These are phyloP conservation scores for Apotomis turbidana DNA, from an alignment of 2,888 invertebrate genomes.

Conservation along the genomic window DNA sequence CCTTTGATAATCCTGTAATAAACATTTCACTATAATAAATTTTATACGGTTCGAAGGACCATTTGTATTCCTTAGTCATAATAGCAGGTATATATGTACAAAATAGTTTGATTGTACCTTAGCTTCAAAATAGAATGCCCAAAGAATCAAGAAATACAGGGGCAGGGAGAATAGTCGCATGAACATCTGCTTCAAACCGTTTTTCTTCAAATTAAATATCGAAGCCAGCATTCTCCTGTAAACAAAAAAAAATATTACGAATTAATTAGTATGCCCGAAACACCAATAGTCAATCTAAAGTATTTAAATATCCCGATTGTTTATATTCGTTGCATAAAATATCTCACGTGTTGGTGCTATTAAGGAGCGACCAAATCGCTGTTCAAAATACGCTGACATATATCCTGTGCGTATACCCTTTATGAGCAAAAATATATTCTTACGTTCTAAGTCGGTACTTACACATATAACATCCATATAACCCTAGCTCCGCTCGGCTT, in stretches of 20 bases:
- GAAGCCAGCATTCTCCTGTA: slow-evolving; percentile 89
- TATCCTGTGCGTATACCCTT: not conserved
- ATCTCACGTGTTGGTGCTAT: too few relatives aligned
- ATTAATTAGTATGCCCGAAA: too few relatives aligned
- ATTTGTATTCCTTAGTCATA: slow-evolving; percentile 6
- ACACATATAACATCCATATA: slow-evolving; percentile 88
- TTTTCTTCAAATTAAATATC: slow-evolving; percentile 90
- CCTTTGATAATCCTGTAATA: slow-evolving; percentile 85
- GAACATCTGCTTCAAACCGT: slow-evolving; percentile 90
- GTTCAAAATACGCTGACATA: too few relatives aligned
- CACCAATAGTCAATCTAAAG: too few relatives aligned
- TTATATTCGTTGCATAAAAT: too few relatives aligned
- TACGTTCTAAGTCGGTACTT: slow-evolving; percentile 55
- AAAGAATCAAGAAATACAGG: slow-evolving; percentile 89
- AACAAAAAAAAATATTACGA: slow-evolving; percentile 32
- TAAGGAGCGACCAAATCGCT: too few relatives aligned
- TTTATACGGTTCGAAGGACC: not conserved
- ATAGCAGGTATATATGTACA: too few relatives aligned
- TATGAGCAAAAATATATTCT: not conserved
- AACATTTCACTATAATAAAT: not conserved
- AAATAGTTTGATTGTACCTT: slow-evolving; percentile 65
- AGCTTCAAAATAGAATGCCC: slow-evolving; percentile 90
- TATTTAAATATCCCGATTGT: too few relatives aligned
- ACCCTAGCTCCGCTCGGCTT: slow-evolving; percentile 87
- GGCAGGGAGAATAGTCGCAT: slow-evolving; percentile 90